Evolutionary conservation across 2,888 invertebrate genomes (phyloP), one percentile per base, ranked within the genome.

Genomic region (Leistus spinibarbis): DNA sequence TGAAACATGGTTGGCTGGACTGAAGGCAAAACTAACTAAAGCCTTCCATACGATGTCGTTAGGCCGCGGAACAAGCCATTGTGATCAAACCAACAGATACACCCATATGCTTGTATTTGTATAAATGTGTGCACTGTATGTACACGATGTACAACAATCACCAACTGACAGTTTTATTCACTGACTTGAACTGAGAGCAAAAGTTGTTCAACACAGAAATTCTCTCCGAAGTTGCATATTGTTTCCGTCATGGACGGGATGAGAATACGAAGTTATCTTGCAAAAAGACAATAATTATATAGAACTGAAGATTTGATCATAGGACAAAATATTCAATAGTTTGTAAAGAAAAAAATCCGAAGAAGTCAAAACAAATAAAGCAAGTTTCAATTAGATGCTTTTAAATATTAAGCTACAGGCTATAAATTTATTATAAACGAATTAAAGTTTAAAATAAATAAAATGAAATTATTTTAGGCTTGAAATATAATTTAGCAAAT

Each of bases 1-100:
- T 20, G 60, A 20, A 60, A 60, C 60, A 60, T 60, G 60, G 60
- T 60, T 60, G 60, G 60, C n/a, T 19, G 60, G 19, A 60, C 60
- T 60, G 60, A 60, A 40, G 20, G 60, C 19, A 60, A 22, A 60
- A 20, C 60, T 60, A 60, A 20, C 60, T 60, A 60, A 60, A 60
- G 17, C 60, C 60, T 16, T 57, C 17, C 57, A 57, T 19, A 57
- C 57, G 40, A 40, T 40, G 40, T 40, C 40, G 40, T 40, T 40
- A 40, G 40, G 40, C 40, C 40, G 40, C 40, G 40, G 40, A 40
- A 40, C 40, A 40, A 40, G 40, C 40, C 40, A 40, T 40, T 40
- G 40, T 40, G 40, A 40, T 40, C 40, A 40, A 40, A 40, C 40
- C 40, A 40, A 40, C 40, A 40, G 40, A 40, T 40, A 40, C 3